Conservation (phyloP, 2,888 invertebrate genomes). For the Labia minor region DNA sequence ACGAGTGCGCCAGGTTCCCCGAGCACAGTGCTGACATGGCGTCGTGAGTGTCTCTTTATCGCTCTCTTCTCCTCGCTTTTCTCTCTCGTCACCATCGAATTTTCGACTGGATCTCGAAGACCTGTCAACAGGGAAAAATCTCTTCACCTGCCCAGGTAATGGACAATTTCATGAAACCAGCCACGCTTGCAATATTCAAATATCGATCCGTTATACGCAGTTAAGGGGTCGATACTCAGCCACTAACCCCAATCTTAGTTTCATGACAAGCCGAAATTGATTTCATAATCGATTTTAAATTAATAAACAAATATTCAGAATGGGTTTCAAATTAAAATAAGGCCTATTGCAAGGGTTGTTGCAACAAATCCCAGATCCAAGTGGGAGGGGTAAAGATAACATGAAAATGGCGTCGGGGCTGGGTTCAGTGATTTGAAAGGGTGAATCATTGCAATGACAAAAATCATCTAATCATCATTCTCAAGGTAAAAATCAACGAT, state of each 20-base stretch:
- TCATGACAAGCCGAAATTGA: not conserved
- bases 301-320: not conserved
- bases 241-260: not conserved
- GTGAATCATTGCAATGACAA: not conserved
- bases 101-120: too few species aligned
- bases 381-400: constrained; percentile 25
- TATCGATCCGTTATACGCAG: not conserved
- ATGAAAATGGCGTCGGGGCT: constrained; percentile 25
- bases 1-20: not conserved
- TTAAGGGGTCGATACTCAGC: not conserved
- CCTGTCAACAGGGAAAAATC: too few species aligned
- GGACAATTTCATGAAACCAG: constrained; percentile 19
- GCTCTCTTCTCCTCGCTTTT: not conserved
- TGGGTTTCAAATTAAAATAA: not conserved
- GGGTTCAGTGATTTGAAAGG: constrained; percentile 18
- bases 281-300: too few species aligned
- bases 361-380: not conserved
- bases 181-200: not conserved
- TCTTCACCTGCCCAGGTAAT: not conserved
- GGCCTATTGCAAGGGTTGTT: not conserved
- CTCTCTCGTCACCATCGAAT: not conserved
- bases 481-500: not conserved
- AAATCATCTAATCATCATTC: not conserved
- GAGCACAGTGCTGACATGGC: constrained; percentile 1
- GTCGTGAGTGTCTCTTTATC: not conserved